phyloP scores from a whole-genome alignment of 2,113 vertebrate species.

The Aptenodytes forsteri region DNA sequence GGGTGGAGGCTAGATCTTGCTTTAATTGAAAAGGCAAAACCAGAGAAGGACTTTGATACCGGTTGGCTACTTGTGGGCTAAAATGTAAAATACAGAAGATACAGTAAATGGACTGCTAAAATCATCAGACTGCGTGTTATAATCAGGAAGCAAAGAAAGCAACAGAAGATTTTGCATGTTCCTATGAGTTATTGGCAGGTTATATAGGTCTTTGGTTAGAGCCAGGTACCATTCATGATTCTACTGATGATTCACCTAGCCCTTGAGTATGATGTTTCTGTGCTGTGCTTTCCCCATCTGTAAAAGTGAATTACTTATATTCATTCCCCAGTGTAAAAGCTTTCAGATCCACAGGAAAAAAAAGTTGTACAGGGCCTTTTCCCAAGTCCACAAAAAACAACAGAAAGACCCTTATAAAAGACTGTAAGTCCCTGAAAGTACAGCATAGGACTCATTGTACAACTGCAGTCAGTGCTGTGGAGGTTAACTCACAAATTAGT shows the following conservation, averaged over 20 bases:
- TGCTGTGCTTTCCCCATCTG: background rate
- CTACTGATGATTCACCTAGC: background rate
- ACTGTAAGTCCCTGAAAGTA: background rate
- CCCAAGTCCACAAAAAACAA: background rate
- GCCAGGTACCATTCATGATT: background rate
- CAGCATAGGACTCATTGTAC: background rate
- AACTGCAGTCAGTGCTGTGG: background rate
- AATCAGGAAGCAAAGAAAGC: background rate
- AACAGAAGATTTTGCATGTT: background rate
- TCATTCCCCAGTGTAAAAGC: background rate
- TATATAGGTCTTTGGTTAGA: background rate
- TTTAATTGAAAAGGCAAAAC: background rate
- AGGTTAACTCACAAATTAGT: background rate
- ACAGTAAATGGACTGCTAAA: background rate
- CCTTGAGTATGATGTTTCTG: background rate
- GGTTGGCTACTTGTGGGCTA: background rate
- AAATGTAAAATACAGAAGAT: background rate
- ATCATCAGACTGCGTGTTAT: background rate
- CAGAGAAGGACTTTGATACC: background rate
- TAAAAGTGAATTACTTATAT: background rate
- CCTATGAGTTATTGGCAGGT: background rate
- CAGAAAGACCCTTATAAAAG: background rate
- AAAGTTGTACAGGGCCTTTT: background rate
- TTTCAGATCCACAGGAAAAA: background rate
- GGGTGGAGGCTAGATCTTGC: background rate